Base-by-base conservation (phyloP, 64 coral and sea anemone species). In the Catalaphyllia jardinei region DNA sequence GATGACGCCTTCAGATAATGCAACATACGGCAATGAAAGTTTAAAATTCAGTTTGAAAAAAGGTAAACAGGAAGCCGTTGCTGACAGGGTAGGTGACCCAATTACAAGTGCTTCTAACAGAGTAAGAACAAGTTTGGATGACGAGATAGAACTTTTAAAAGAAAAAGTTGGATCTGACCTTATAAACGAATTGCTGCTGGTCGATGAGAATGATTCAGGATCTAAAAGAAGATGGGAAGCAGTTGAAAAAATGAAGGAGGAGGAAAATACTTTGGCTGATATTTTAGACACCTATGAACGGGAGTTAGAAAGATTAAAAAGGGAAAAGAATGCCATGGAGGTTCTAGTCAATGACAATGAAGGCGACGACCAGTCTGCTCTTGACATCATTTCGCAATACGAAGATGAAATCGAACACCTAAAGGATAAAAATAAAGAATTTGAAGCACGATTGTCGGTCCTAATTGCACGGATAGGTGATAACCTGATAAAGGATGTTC, bases 281-380 rank as follows among this genome's bases (percentile, higher is more conserved):
- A 79, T 95, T 46, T 50, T 95, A 84, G 52, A 87, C 31, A 86
- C 62, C 31, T 88, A 91, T 67, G 76, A 95, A 67, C 15, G 51
- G 15, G 72, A 91, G 12, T 22, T 91, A 15, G 35, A 92, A 25
- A 79, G 63, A 52, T 82, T 91, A 38, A 27, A 67, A 72, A 91
- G 76, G 49, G 93, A 95, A 95, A 94, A 90, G 87, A 75, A 79
- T 52, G 54, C 59, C 19, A 63, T 83, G 18, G 79, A 83, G 79
- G 79, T 27, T n/a, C 18, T 83, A 13, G 19, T 42, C 11, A 80
- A 75, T 46, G 57, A 85, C 54, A 61, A 57, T 42, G 57, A 22
- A 76, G 62, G 75, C 25, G 25, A 33, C 38, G 73, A 69, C 19
- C 42, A 75, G 50, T 75, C 85, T 74, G 72, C 62, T 17, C 52